These are phyloP conservation scores for Caenorhabditis doughertyi DNA, from an alignment of 2,888 invertebrate genomes.

Conservation along the genomic window DNA sequence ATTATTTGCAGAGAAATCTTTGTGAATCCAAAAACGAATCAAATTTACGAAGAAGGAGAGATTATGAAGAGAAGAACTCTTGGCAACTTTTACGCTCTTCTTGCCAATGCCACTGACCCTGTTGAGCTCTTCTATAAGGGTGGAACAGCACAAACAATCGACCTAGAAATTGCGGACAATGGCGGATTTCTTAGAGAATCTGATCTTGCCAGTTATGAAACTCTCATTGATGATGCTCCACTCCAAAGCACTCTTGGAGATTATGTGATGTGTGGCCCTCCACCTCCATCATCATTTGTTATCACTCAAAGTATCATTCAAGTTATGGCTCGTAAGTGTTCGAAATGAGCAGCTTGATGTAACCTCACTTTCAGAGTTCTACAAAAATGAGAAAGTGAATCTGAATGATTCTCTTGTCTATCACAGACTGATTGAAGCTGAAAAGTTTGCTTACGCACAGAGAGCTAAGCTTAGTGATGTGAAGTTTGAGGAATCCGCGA, in stretches of 20 bases:
- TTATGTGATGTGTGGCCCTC: slow-evolving; percentile 89
- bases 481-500: slow-evolving; percentile 87
- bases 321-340: slow-evolving; percentile 86
- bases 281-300: slow-evolving; percentile 92
- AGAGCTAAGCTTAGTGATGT: slow-evolving; percentile 86
- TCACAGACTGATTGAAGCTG: slow-evolving; percentile 92
- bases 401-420: slow-evolving; percentile 85
- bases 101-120: slow-evolving; percentile 80
- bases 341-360: not conserved
- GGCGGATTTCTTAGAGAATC: slow-evolving; percentile 76
- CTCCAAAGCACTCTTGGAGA: slow-evolving; percentile 81
- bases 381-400: slow-evolving; percentile 74
- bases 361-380: slow-evolving; percentile 74
- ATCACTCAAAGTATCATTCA: slow-evolving; percentile 90
- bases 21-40: slow-evolving; percentile 79
- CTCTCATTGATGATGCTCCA: slow-evolving; percentile 78
- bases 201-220: slow-evolving; percentile 78
- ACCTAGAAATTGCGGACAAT: slow-evolving; percentile 79
- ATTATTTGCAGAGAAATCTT: slow-evolving; percentile 75
- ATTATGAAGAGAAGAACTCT: slow-evolving; percentile 76
- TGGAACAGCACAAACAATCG: slow-evolving; percentile 82
- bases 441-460: slow-evolving; percentile 93
- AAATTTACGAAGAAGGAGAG: slow-evolving; percentile 82
- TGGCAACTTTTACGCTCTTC: slow-evolving; percentile 62
- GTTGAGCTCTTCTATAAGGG: slow-evolving; percentile 82